Percentiles rank a stretch among this genome's conserved stretches.
These are phyloP conservation scores for Rhabdornis inornatus DNA, from an alignment of 2,113 vertebrate genomes.

Conservation along the genomic window DNA sequence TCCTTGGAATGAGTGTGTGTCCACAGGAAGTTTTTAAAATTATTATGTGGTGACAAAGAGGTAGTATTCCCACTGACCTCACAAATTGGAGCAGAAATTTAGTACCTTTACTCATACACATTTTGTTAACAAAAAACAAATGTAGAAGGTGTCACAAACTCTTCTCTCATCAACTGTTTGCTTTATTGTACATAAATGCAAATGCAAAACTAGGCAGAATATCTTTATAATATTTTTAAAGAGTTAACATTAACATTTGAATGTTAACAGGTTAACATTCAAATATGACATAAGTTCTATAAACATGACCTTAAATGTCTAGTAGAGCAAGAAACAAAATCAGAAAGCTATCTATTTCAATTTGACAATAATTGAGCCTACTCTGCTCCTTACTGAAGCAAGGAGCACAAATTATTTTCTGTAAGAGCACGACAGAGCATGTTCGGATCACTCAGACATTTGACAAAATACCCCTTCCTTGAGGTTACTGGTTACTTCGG, in stretches of 20 bases:
- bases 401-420: neutral
- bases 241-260: too few relatives aligned
- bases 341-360: neutral
- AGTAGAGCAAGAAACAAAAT: neutral
- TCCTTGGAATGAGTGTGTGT: neutral
- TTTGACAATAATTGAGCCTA: neutral
- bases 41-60: neutral
- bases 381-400: neutral
- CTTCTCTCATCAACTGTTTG: neutral
- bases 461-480: neutral
- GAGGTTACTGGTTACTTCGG: neutral
- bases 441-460: neutral
- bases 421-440: neutral
- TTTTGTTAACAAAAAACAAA: neutral
- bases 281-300: neutral
- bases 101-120: neutral
- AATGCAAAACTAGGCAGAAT: neutral
- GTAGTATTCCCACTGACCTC: neutral
- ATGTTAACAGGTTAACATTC: neutral
- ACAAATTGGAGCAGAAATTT: neutral
- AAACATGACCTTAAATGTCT: neutral
- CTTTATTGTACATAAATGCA: neutral
- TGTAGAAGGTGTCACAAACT: neutral
- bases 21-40: neutral
- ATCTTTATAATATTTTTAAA: neutral